Evolutionary conservation across 2,113 vertebrate species (phyloP).

Genomic region (Callithrix jacchus): DNA sequence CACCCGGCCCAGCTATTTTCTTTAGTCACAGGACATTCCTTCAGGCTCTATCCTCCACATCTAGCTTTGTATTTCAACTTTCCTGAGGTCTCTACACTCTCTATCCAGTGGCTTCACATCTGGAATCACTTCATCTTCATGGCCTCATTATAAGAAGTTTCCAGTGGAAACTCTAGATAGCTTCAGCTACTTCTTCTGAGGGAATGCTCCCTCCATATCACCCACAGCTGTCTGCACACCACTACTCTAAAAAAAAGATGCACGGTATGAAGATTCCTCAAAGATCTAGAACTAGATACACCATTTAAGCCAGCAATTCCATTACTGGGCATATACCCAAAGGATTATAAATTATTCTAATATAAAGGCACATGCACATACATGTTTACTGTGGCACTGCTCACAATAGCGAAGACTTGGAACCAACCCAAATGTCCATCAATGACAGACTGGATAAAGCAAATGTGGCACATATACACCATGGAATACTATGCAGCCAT

Average conservation of each 20-base stretch:
- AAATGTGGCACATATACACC: too few species aligned
- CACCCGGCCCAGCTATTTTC: background rate
- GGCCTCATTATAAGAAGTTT: background rate
- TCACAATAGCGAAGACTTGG: too few species aligned
- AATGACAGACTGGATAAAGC: too few species aligned
- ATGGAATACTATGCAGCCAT: too few species aligned
- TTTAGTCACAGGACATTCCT: background rate
- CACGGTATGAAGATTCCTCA: too few species aligned
- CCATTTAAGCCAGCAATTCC: too few species aligned
- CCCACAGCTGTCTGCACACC: background rate
- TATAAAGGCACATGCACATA: too few species aligned
- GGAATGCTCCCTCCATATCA: background rate
- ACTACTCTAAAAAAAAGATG: background rate
- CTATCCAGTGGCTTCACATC: background rate
- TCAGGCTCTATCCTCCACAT: background rate
- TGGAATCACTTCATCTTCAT: background rate
- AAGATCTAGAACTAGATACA: too few species aligned
- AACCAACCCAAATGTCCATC: too few species aligned
- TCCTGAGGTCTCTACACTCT: background rate
- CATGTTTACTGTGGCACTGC: too few species aligned
- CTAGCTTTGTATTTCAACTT: background rate
- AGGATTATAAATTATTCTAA: too few species aligned
- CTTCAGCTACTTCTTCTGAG: background rate
- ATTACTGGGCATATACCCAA: too few species aligned
- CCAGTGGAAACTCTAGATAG: background rate